Evolutionary conservation across 2,888 invertebrate genomes (phyloP).

Genomic region (Coenonympha glycerion): DNA sequence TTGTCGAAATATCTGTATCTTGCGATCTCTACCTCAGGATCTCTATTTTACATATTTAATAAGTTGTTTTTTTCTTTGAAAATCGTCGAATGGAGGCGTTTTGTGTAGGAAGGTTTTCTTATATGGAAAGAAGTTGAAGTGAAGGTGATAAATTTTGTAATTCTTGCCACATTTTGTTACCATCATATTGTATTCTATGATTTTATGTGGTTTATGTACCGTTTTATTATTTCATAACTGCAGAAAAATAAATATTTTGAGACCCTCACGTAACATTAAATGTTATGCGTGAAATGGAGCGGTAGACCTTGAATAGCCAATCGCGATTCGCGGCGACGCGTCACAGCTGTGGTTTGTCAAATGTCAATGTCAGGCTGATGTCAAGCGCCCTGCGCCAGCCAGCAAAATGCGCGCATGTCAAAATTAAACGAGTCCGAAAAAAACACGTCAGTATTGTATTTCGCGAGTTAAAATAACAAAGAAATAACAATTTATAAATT

Average conservation of each 20-base stretch:
- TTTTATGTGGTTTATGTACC: too few species aligned
- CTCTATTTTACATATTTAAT: too few species aligned
- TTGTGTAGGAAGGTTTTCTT: background rate
- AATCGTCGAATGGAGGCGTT: background rate
- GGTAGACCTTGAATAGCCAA: conserved; percentile 27
- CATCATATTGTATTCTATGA: too few species aligned
- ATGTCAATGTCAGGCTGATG: conserved; percentile 30
- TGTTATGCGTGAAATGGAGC: conserved; percentile 43
- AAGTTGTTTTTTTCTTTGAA: too few species aligned
- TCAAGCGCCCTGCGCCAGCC: background rate
- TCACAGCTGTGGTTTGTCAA: background rate
- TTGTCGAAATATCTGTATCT: too few species aligned
- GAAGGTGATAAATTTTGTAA: background rate
- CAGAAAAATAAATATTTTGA: too few species aligned
- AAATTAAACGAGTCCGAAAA: conserved; percentile 41
- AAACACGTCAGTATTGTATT: conserved; percentile 65
- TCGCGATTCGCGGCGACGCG: background rate
- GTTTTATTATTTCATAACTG: too few species aligned
- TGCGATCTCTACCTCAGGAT: too few species aligned
- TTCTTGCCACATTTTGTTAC: background rate
- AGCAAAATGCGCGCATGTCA: conserved; percentile 10
- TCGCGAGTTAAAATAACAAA: conserved; percentile 32
- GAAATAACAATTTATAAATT: conserved; percentile 12
- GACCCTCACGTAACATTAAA: too few species aligned
- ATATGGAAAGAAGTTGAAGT: background rate